Evolutionary conservation across 1,140 invertebrate species (phyloP).

Genomic region (Hyphantria cunea): DNA sequence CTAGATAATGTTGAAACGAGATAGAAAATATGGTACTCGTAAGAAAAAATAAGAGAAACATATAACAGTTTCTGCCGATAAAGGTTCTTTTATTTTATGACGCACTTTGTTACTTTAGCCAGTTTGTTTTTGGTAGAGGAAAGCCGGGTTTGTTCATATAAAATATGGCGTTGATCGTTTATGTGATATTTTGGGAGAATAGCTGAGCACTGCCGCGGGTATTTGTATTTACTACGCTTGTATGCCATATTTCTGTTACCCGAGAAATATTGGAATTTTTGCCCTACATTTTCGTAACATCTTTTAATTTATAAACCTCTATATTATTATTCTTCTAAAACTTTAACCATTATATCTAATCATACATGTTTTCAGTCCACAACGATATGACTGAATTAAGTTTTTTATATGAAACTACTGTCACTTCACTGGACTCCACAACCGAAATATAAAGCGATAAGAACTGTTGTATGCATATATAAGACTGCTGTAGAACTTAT

Average conservation of each 20-base stretch:
- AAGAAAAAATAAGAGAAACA: neutral
- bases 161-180: constrained; percentile 4
- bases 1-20: neutral
- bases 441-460: too few relatives aligned
- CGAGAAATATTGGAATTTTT: neutral
- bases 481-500: too few relatives aligned
- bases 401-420: too few relatives aligned
- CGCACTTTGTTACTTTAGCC: constrained; percentile 21
- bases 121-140: constrained; percentile 12
- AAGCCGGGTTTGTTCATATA: constrained; percentile 5
- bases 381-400: neutral
- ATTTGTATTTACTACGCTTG: neutral
- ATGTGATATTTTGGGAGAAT: constrained; percentile 1
- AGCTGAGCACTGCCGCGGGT: neutral
- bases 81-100: constrained; percentile 26
- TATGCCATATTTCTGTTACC: constrained; percentile 6
- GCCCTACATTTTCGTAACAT: neutral
- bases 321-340: too few relatives aligned
- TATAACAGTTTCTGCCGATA: constrained; percentile 12
- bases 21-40: neutral
- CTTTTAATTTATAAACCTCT: too few relatives aligned
- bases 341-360: neutral
- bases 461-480: too few relatives aligned
- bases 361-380: neutral
- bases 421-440: too few relatives aligned